These are phyloP conservation scores for Zophobas atratus DNA, from an alignment of 1,140 invertebrate genomes.

Conservation along the genomic window DNA sequence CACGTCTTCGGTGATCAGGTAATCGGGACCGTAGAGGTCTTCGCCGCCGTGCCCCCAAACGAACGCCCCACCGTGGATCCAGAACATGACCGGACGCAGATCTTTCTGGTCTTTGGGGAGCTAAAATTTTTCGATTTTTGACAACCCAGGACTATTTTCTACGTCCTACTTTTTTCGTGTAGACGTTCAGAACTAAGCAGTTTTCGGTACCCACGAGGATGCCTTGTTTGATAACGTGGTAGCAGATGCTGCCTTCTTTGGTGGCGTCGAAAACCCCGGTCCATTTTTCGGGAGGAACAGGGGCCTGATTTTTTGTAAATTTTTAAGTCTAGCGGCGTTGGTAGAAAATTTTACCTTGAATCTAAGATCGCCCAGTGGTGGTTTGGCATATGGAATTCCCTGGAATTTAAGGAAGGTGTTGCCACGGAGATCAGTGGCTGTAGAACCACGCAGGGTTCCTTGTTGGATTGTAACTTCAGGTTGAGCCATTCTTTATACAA, in stretches of 20 bases:
- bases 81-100: slow-evolving; percentile 75
- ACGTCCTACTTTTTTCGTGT: slow-evolving; percentile 72
- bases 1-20: slow-evolving; percentile 72
- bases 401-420: slow-evolving; percentile 69
- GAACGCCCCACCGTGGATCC: slow-evolving; percentile 77
- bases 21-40: slow-evolving; percentile 73
- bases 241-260: slow-evolving; percentile 70
- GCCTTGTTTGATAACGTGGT: slow-evolving; percentile 62
- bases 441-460: slow-evolving; percentile 9
- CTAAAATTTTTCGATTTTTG: slow-evolving; percentile 31
- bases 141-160: background rate
- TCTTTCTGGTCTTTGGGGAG: slow-evolving; percentile 54
- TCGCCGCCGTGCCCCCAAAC: slow-evolving; percentile 71
- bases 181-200: slow-evolving; percentile 88
- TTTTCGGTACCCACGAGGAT: slow-evolving; percentile 76
- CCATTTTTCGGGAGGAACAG: slow-evolving; percentile 73
- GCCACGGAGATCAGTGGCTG: background rate
- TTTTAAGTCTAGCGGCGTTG: background rate
- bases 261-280: slow-evolving; percentile 70
- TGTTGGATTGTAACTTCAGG: slow-evolving; percentile 6
- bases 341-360: slow-evolving; percentile 8
- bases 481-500: background rate
- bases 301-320: slow-evolving; percentile 68
- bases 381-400: slow-evolving; percentile 53
- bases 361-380: slow-evolving; percentile 1